Percentiles rank a stretch among this genome's conserved stretches.
Conservation (phyloP, 2,888 invertebrate genomes). For the Carabus problematicus region DNA sequence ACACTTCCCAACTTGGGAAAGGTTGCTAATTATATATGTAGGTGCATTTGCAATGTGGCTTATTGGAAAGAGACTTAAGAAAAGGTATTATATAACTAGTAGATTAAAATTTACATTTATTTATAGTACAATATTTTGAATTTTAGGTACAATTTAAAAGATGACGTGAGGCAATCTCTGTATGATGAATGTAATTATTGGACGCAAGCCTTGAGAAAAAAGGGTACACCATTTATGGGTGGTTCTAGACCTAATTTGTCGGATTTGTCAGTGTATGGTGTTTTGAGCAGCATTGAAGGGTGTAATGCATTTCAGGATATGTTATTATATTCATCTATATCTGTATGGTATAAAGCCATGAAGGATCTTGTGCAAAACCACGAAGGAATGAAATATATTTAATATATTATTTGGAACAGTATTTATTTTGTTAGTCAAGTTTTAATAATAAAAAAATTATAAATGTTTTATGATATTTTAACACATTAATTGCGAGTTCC, state of each 20-base stretch:
- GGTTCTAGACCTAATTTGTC: slow-evolving; percentile 88
- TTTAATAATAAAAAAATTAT: slow-evolving; percentile 19
- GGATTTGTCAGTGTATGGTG: slow-evolving; percentile 90
- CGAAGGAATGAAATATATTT: slow-evolving; percentile 59
- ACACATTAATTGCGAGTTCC: slow-evolving; percentile 32
- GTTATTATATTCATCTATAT: slow-evolving; percentile 74
- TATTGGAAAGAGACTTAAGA: slow-evolving; percentile 87
- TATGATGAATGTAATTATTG: slow-evolving; percentile 89
- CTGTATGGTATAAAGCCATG: slow-evolving; percentile 79
- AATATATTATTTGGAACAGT: not conserved
- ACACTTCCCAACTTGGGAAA: slow-evolving; percentile 86
- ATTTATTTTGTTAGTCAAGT: not conserved
- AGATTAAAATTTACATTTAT: not conserved
- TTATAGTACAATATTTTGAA: not conserved
- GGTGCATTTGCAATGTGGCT: slow-evolving; percentile 95
- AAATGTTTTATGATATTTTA: too few relatives aligned
- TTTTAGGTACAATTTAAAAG: slow-evolving; percentile 79
- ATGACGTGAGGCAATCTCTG: slow-evolving; percentile 87
- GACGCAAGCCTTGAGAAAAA: slow-evolving; percentile 72
- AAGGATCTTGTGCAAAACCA: slow-evolving; percentile 69
- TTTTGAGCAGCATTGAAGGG: slow-evolving; percentile 92
- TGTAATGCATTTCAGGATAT: slow-evolving; percentile 88
- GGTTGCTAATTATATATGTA: slow-evolving; percentile 85
- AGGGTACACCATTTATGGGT: slow-evolving; percentile 81
- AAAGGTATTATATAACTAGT: slow-evolving; percentile 62